Base-by-base conservation (phyloP, 2,113 vertebrate genomes). In the Neogobius melanostomus region DNA sequence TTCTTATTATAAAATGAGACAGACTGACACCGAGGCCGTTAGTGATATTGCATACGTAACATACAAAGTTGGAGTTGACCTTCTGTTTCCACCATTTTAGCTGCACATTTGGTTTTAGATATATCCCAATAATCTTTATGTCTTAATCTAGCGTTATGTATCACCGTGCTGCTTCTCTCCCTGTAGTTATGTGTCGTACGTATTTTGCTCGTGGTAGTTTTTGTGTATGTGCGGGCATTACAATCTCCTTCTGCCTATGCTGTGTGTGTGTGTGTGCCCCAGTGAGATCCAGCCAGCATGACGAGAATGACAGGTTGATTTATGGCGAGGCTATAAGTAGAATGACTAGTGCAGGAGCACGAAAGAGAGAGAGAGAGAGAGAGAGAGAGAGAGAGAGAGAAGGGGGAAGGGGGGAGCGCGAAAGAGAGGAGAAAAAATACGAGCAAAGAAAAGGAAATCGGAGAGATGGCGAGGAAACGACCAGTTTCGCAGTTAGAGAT, bases 221-320 rank as follows among this genome's bases (percentile, higher is more conserved):
- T 0, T 66, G 21, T 67, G 68, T 74, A 43, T 77, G 51, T 74
- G 68, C 21, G 21, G 21, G 21, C 21, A 21, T 21, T 21, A 21
- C 21, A 21, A 21, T 21, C 21, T 21, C 21, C 21, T 21, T 21
- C 21, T 21, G 21, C 21, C 21, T 74, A 72, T n/a, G 15, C 43
- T 45, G 57, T 60, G 53, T 57, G 56, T 46, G 79, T 59, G 70
- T 63, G 72, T 46, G 28, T 57, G 61, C 86, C 85, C 84, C 83
- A 91, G 86, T 82, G 86, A 91, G 85, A 91, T 89, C 81, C 89
- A 84, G 88, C 77, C 56, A 91, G 88, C 89, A 91, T 91, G 89
- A 91, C 89, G 89, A 87, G 88, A 89, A 89, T 91, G 89, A 91
- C 89, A 89, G 88, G 88, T 89, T 91, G 89, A 91, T 91, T 91